Conservation (phyloP, 2,888 invertebrate species). For the Hedychridium roseum region DNA sequence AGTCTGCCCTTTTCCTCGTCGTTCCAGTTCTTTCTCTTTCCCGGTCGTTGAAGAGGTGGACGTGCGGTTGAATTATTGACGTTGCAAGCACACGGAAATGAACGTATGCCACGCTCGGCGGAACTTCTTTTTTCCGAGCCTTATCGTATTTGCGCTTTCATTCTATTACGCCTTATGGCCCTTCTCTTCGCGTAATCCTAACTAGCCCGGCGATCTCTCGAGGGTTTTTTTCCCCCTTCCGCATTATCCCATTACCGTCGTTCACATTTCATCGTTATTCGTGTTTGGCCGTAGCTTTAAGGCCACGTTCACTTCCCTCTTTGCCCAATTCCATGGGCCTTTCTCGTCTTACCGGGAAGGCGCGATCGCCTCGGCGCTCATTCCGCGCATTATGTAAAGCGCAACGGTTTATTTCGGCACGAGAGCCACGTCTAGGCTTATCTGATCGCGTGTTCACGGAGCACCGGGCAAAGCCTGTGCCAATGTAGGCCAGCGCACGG, state of each 20-base stretch:
- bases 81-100: conserved; percentile 44
- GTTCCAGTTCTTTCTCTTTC: conserved; percentile 6
- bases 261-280: conserved; percentile 2
- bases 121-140: conserved; percentile 4
- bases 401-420: conserved; percentile 61
- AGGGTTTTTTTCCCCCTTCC: background rate
- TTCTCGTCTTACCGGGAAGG: background rate
- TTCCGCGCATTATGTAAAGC: conserved; percentile 58
- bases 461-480: conserved; percentile 39
- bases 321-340: background rate
- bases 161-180: background rate
- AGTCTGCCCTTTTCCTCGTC: conserved; percentile 1
- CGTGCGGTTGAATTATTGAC: conserved; percentile 36
- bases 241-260: conserved; percentile 5
- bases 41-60: conserved; percentile 2
- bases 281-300: background rate
- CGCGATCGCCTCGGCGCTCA: conserved; percentile 31
- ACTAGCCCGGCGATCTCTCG: background rate
- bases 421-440: conserved; percentile 51
- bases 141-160: background rate
- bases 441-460: conserved; percentile 60
- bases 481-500: conserved; percentile 50
- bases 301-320: background rate
- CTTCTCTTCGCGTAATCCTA: background rate
- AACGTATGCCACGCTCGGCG: conserved; percentile 39